Base-by-base conservation (phyloP, 2,797 vertebrate genomes). In the Triplophysa bombifrons region DNA sequence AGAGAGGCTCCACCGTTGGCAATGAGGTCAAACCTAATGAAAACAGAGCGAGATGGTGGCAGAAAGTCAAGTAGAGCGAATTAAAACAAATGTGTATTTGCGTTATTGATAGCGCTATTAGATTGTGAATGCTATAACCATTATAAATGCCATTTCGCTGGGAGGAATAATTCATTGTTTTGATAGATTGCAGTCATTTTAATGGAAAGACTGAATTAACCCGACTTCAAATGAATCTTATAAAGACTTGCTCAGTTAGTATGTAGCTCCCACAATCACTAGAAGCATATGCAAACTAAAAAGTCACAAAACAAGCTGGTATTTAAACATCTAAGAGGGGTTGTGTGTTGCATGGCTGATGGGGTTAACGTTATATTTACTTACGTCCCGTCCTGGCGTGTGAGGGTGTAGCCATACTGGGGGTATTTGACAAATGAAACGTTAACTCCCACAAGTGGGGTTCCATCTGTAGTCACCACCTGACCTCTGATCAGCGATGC, bases 391-490 rank as follows among this genome's bases (percentile, higher is more conserved):
- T 99, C 98, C 90, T 99, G 98, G 53, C 98, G 96, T 80, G 98
- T 99, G 90, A 99, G 95, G 85, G 98, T 99, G 86, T 98, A 99
- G 86, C 98, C 98, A 0, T 99, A 99, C 86, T 96, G 96, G 74
- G 98, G 97, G 89, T 98, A 96, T 92, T 98, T 98, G 91, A 98
- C 96, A 93, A 99, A 99, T 30, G 98, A 98, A 90, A 99, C 98
- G 10, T 99, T 99, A 86, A 99, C 98, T 85, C 98, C 98, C 83
- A 99, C 97, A 64, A 99, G 93, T 80, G 97, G 98, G 71, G 98
- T 99, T 86, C 98, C 98, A 91, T 99, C 97, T 90, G 95, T 96
- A 81, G 97, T 99, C 89, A 99, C 93, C 85, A 99, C 98, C 93
- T 98, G 98, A 88, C 97, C 97, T 91, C 97, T 94, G 92, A 99